Evolutionary conservation across 2,113 vertebrate genomes (phyloP).

Genomic region (Catharus fuscescens): DNA sequence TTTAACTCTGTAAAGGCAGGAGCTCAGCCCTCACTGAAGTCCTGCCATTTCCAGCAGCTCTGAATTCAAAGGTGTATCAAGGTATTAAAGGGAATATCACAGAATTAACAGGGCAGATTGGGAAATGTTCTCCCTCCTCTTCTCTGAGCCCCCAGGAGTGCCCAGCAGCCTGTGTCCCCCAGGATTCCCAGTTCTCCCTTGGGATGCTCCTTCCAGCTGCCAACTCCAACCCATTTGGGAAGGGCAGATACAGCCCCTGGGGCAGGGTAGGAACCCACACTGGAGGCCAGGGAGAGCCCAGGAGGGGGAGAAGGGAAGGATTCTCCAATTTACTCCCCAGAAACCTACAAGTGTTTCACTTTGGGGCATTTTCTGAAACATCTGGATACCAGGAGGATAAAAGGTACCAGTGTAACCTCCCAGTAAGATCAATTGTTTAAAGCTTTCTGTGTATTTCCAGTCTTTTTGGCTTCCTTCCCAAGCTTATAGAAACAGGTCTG

Average conservation of each 20-base stretch:
- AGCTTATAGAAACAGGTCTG: conserved; percentile 31
- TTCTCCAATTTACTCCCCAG: neutral
- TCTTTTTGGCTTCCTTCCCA: conserved; percentile 44
- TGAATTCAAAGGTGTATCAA: neutral
- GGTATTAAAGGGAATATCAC: neutral
- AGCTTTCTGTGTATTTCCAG: conserved; percentile 42
- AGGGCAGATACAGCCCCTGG: neutral
- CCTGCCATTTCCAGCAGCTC: neutral
- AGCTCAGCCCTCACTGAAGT: neutral
- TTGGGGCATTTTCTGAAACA: conserved; percentile 48
- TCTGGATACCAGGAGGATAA: conserved; percentile 57
- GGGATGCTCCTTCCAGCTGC: neutral
- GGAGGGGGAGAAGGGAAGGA: neutral
- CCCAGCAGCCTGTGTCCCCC: neutral
- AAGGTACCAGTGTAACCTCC: conserved; percentile 62
- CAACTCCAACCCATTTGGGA: neutral
- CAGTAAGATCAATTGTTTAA: conserved; percentile 62
- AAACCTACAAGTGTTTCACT: conserved; percentile 34
- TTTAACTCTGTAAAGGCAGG: neutral
- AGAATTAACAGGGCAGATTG: no score
- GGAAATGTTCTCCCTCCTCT: neutral
- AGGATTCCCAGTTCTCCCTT: neutral
- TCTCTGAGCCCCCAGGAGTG: neutral
- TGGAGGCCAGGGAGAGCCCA: neutral
- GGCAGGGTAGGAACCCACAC: neutral